Evolutionary conservation across 2,888 invertebrate species (phyloP).

Genomic region (Malthinus flaveolus): DNA sequence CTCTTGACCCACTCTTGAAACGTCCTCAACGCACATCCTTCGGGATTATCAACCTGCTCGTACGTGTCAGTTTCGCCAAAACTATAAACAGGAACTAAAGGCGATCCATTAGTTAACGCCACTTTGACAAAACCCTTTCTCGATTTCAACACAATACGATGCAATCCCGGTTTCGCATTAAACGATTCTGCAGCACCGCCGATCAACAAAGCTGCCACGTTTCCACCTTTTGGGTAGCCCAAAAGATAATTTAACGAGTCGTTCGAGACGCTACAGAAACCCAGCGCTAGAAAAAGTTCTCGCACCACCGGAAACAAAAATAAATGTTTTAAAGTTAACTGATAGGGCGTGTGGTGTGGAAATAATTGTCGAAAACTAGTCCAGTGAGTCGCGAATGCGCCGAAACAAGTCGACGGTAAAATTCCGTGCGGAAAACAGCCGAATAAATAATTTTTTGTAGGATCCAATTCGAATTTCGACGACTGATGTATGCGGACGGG

Average conservation of each 20-base stretch:
- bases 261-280: slow-evolving; percentile 62
- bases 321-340: slow-evolving; percentile 65
- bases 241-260: slow-evolving; percentile 69
- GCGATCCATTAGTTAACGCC: slow-evolving; percentile 61
- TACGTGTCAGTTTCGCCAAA: slow-evolving; percentile 91
- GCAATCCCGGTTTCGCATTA: slow-evolving; percentile 76
- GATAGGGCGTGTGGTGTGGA: slow-evolving; percentile 55
- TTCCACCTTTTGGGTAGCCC: slow-evolving; percentile 57
- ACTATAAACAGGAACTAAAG: slow-evolving; percentile 84
- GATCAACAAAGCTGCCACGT: slow-evolving; percentile 74
- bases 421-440: slow-evolving; percentile 90
- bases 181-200: slow-evolving; percentile 91
- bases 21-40: slow-evolving; percentile 67
- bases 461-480: slow-evolving; percentile 80
- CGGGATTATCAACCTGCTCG: slow-evolving; percentile 72
- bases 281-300: slow-evolving; percentile 65
- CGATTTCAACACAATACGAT: slow-evolving; percentile 71
- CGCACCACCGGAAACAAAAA: slow-evolving; percentile 74
- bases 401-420: slow-evolving; percentile 77
- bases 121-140: slow-evolving; percentile 64
- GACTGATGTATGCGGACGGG: slow-evolving; percentile 82
- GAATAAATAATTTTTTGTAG: slow-evolving; percentile 80
- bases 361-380: slow-evolving; percentile 55
- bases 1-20: slow-evolving; percentile 71
- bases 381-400: slow-evolving; percentile 76